Conservation (phyloP, 2,888 invertebrate genomes). For the Formica aserva region DNA sequence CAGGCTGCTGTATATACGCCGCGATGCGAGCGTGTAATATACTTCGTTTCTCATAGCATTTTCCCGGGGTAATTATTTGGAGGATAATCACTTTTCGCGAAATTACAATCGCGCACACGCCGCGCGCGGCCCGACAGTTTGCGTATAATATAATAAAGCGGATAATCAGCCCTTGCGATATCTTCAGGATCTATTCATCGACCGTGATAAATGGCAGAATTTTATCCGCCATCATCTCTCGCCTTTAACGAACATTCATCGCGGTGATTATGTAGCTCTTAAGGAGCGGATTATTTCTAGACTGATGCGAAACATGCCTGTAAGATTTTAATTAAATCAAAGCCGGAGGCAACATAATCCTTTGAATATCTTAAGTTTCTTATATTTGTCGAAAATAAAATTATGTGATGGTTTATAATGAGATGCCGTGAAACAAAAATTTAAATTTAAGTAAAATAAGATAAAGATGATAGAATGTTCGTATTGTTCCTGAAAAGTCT, state of each 20-base stretch:
- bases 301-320: conserved; percentile 1
- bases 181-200: conserved; percentile 34
- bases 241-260: conserved; percentile 28
- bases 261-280: conserved; percentile 36
- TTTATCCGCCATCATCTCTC: conserved; percentile 27
- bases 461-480: background rate
- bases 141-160: conserved; percentile 31
- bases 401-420: background rate
- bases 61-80: conserved; percentile 55
- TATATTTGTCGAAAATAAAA: background rate
- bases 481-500: background rate
- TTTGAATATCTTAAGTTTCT: background rate
- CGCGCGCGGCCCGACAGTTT: conserved; percentile 22
- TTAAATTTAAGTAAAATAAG: background rate
- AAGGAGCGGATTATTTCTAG: conserved; percentile 11
- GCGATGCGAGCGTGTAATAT: conserved; percentile 51
- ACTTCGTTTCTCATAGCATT: conserved; percentile 52
- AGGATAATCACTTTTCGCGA: conserved; percentile 60
- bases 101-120: conserved; percentile 51
- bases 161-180: conserved; percentile 36
- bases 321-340: conserved; percentile 34
- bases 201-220: conserved; percentile 45
- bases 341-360: background rate
- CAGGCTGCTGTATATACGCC: conserved; percentile 20
- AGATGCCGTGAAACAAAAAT: background rate